Percentiles rank a stretch among this genome's conserved stretches.
These are phyloP conservation scores for Cassiopea andromeda DNA, from an alignment of 30 jellyfish, hydroid and myxozoan genomes.

Conservation along the genomic window DNA sequence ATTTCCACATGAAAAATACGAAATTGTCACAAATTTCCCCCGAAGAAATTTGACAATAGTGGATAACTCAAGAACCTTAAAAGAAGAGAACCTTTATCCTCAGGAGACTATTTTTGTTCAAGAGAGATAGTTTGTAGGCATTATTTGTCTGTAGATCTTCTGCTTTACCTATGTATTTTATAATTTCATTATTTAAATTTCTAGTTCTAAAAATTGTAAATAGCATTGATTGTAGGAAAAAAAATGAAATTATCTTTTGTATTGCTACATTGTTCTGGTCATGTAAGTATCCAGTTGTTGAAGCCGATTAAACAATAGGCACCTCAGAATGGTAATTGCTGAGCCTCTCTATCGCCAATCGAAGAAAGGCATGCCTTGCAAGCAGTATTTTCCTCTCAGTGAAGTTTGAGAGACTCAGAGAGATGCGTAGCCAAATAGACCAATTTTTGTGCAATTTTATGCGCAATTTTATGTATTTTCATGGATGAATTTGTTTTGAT, in stretches of 20 bases:
- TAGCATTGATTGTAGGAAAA: slow-evolving; percentile 1
- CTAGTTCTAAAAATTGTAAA: slow-evolving; percentile 16
- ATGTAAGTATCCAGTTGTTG: background rate
- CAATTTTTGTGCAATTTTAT: no score
- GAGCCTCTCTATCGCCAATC: no score
- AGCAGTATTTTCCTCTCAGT: no score
- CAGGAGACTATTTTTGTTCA: slow-evolving; percentile 94
- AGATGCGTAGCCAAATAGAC: no score
- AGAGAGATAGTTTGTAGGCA: slow-evolving; percentile 64
- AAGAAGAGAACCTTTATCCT: slow-evolving; percentile 82
- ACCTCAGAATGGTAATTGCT: no score
- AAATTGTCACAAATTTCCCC: slow-evolving; percentile 84
- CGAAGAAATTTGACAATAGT: slow-evolving; percentile 77
- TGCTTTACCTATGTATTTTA: background rate
- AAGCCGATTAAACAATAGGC: no score
- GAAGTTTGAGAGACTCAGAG: no score
- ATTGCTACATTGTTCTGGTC: background rate
- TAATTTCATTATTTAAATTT: slow-evolving; percentile 1
- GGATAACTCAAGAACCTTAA: slow-evolving; percentile 71
- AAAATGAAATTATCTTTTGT: background rate
- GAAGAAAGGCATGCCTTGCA: no score
- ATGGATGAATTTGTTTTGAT: no score
- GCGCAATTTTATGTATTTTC: no score
- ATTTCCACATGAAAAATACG: slow-evolving; percentile 68
- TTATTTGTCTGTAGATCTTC: background rate